Conservation (phyloP, 2,113 vertebrate species). For the Albula glossodonta region DNA sequence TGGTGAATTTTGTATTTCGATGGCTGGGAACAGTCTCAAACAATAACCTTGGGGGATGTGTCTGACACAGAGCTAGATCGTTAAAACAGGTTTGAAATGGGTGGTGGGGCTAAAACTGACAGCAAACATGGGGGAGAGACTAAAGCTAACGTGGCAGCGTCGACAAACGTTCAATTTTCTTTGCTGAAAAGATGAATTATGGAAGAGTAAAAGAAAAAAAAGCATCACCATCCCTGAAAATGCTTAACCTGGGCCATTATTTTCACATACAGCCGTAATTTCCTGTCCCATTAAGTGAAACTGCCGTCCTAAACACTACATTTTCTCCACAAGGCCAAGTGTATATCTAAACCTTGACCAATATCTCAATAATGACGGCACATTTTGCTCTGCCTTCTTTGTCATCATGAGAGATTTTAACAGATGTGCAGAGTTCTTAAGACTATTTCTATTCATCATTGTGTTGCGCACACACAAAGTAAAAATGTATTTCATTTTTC, state of each 20-base stretch:
- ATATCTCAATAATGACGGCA: background rate
- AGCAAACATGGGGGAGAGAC: background rate
- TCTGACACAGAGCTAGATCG: no score
- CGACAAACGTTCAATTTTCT: background rate
- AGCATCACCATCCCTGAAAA: background rate
- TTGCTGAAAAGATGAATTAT: background rate
- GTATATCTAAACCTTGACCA: background rate
- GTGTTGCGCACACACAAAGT: background rate
- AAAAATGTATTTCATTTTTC: background rate
- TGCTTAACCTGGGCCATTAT: background rate
- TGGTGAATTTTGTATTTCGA: no score
- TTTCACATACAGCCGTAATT: background rate
- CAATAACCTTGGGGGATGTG: no score
- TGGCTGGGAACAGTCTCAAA: constrained; percentile 11
- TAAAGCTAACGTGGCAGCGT: background rate
- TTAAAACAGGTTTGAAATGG: background rate
- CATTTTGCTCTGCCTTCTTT: background rate
- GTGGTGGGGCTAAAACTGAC: background rate
- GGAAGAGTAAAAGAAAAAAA: background rate
- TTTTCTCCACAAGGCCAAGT: background rate
- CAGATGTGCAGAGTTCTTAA: background rate
- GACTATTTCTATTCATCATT: background rate
- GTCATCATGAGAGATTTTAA: background rate
- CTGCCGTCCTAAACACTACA: background rate
- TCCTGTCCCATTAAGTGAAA: background rate